Conservation (phyloP, 2,113 vertebrate species). For the Eclectus roratus region DNA sequence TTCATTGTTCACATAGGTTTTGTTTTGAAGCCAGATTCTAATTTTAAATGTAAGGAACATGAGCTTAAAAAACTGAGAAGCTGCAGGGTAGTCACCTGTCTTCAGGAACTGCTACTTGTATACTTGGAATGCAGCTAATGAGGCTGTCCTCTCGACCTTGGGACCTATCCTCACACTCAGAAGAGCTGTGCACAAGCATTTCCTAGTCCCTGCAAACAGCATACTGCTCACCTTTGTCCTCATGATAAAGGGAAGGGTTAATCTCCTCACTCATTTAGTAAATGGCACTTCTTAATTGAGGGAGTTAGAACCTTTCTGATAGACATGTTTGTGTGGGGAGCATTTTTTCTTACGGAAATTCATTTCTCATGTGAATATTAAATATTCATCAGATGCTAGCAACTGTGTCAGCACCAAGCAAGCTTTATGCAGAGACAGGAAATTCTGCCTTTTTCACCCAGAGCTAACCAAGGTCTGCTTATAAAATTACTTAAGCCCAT, state of each 20-base stretch:
- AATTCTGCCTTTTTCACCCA: background rate
- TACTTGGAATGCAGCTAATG: background rate
- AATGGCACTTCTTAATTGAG: background rate
- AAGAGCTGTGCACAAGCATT: background rate
- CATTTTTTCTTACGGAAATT: background rate
- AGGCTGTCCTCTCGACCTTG: background rate
- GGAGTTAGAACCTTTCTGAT: background rate
- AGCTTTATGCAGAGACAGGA: background rate
- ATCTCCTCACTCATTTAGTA: background rate
- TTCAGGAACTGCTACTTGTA: background rate
- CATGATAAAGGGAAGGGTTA: background rate
- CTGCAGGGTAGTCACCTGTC: background rate
- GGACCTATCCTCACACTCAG: background rate
- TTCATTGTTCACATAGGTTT: background rate
- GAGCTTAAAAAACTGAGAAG: background rate
- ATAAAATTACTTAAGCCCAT: background rate
- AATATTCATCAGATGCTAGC: background rate
- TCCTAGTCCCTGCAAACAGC: background rate
- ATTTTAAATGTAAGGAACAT: background rate
- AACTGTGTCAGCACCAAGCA: background rate
- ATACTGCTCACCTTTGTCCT: background rate
- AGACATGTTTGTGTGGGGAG: background rate
- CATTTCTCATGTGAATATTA: background rate
- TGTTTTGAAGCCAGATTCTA: background rate
- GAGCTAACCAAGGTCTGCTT: background rate